These are phyloP conservation scores for Dorcus hopei DNA, from an alignment of 2,888 invertebrate genomes.

Conservation along the genomic window DNA sequence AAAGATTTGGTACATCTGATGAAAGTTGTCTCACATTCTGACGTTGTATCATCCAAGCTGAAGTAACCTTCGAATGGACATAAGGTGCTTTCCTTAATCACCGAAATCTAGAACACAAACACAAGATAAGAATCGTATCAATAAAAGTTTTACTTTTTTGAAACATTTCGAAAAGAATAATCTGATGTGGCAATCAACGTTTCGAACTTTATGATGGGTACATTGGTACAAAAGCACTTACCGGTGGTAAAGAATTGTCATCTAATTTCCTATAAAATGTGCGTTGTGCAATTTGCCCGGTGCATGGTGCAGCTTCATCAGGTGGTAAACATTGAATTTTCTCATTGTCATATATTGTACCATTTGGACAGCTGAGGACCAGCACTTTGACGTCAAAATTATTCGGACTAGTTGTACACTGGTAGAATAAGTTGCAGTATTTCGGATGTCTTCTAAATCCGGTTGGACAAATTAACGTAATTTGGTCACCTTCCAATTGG, in stretches of 20 bases:
- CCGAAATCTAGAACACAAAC: constrained; percentile 57
- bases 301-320: constrained; percentile 57
- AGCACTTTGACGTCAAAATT: constrained; percentile 71
- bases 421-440: constrained; percentile 80
- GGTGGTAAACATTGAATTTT: constrained; percentile 70
- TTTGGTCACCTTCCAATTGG: constrained; percentile 67
- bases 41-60: constrained; percentile 61
- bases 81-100: constrained; percentile 52
- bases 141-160: neutral
- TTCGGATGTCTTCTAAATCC: constrained; percentile 81
- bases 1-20: constrained; percentile 63
- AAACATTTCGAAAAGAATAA: too few relatives aligned
- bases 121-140: neutral
- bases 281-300: constrained; percentile 55
- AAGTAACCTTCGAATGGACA: constrained; percentile 70
- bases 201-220: too few relatives aligned
- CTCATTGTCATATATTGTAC: constrained; percentile 71
- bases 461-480: constrained; percentile 73
- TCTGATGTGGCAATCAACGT: too few relatives aligned
- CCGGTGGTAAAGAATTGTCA: constrained; percentile 56
- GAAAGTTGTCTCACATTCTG: constrained; percentile 65
- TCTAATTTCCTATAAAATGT: constrained; percentile 56
- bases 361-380: constrained; percentile 72
- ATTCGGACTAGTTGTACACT: constrained; percentile 67
- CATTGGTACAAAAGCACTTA: constrained; percentile 45